A percentile compares a stretch with the other conserved stretches of the same genome.
phyloP scores from a whole-genome alignment of 1,140 invertebrate genomes.

The Drosophila miranda region DNA sequence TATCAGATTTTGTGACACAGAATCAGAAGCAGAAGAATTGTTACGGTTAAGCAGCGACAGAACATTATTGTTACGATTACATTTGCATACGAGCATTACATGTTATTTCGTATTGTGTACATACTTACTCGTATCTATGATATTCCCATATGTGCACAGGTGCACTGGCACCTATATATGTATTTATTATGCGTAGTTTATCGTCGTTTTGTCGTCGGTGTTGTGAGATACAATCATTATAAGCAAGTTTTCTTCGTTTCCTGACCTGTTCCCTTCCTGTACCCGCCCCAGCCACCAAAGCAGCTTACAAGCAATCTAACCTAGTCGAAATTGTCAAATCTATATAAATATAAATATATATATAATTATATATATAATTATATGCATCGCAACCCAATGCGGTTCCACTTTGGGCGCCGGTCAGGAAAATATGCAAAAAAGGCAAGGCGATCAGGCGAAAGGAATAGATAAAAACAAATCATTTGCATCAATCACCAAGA shows the following conservation, averaged over 20 bases:
- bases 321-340: constrained; percentile 45
- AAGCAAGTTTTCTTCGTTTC: constrained; percentile 44
- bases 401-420: constrained; percentile 20
- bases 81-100: constrained; percentile 6
- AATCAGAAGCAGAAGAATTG: constrained; percentile 41
- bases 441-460: constrained; percentile 3
- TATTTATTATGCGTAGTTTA: constrained; percentile 67
- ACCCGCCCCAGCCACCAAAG: constrained; percentile 18
- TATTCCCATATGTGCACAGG: no score
- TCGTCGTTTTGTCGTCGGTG: constrained; percentile 74
- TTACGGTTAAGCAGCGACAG: constrained; percentile 57
- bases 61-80: constrained; percentile 28
- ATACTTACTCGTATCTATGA: constrained; percentile 18
- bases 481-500: constrained; percentile 81
- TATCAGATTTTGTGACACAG: constrained; percentile 46
- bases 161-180: constrained; percentile 21
- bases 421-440: background rate
- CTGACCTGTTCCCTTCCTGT: constrained; percentile 27
- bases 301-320: constrained; percentile 27
- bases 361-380: background rate
- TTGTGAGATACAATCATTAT: constrained; percentile 82
- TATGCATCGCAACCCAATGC: background rate
- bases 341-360: background rate
- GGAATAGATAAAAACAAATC: constrained; percentile 27
- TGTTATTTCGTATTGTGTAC: constrained; percentile 20